Evolutionary conservation across 92 coral and sea anemone species (phyloP).

Genomic region (Plumapathes pennacea): DNA sequence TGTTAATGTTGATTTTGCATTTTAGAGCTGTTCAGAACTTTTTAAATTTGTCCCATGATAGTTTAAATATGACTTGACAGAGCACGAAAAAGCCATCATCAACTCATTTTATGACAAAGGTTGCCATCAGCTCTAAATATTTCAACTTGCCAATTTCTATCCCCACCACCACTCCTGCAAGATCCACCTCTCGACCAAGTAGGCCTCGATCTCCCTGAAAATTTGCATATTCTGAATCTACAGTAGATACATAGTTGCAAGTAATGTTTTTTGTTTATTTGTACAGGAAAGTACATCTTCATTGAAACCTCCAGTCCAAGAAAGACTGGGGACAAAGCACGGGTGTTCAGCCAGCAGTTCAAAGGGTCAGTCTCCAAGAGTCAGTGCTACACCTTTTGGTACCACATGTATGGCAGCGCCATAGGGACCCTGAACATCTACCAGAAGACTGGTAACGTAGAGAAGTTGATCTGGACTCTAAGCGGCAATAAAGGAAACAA

Average conservation of each 20-base stretch:
- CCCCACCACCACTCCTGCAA: too few relatives aligned
- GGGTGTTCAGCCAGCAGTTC: conserved; percentile 71
- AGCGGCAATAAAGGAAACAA: conserved; percentile 68
- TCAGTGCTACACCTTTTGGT: conserved; percentile 93
- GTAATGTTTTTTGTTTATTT: not conserved
- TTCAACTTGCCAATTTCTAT: too few relatives aligned
- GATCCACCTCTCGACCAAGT: too few relatives aligned
- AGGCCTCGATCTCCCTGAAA: too few relatives aligned
- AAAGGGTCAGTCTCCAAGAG: conserved; percentile 51
- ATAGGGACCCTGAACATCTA: conserved; percentile 86
- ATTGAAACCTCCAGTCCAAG: conserved; percentile 90
- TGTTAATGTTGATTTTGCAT: not conserved
- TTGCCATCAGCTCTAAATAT: too few relatives aligned
- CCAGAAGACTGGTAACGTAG: conserved; percentile 46
- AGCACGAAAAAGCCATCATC: too few relatives aligned
- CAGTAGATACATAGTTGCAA: too few relatives aligned
- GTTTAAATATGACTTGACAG: too few relatives aligned
- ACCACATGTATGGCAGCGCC: conserved; percentile 78
- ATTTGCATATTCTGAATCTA: too few relatives aligned
- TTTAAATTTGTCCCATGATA: too few relatives aligned
- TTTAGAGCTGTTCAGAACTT: not conserved
- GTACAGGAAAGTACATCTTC: conserved; percentile 69
- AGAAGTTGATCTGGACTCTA: conserved; percentile 72
- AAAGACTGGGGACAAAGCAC: conserved; percentile 67
- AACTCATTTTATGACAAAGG: too few relatives aligned